Percentiles rank a stretch among this genome's conserved stretches.
phyloP scores from a whole-genome alignment of 2,888 invertebrate species.

The Drosophila heteroneura region DNA sequence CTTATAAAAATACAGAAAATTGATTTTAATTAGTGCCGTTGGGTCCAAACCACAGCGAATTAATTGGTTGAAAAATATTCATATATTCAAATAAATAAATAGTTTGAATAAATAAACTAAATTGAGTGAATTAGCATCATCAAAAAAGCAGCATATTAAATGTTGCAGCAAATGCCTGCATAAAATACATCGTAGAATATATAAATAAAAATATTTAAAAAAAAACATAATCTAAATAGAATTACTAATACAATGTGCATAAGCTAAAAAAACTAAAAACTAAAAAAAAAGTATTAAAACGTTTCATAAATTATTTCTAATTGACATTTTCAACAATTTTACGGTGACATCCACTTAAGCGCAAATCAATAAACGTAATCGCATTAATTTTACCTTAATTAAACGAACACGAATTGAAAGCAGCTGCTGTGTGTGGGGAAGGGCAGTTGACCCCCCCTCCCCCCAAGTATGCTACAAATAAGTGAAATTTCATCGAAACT shows the following conservation, averaged over 20 bases:
- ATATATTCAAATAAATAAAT: conserved; percentile 21
- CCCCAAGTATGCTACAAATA: conserved; percentile 47
- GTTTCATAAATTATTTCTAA: conserved; percentile 63
- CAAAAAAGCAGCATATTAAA: conserved; percentile 13
- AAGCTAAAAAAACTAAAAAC: background rate
- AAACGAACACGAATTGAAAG: conserved; percentile 57
- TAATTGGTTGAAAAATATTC: conserved; percentile 7
- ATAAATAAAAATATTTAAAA: background rate
- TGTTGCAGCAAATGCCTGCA: conserved; percentile 11
- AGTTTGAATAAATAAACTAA: conserved; percentile 30
- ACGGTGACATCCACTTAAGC: conserved; percentile 46
- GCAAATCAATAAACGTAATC: conserved; percentile 63
- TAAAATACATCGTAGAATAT: conserved; percentile 8
- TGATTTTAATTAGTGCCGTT: background rate
- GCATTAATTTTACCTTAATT: conserved; percentile 64
- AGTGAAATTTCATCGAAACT: conserved; percentile 47
- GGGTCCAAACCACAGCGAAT: conserved; percentile 4
- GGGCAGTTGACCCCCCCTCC: background rate
- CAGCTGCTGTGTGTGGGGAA: conserved; percentile 32
- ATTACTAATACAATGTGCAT: conserved; percentile 39
- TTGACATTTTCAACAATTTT: conserved; percentile 66
- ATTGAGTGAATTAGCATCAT: conserved; percentile 46
- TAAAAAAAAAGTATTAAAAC: background rate
- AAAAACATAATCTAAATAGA: conserved; percentile 36
- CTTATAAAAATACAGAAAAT: background rate